These are phyloP conservation scores for Parnassius orleans DNA, from an alignment of 2,888 invertebrate species.

Conservation along the genomic window DNA sequence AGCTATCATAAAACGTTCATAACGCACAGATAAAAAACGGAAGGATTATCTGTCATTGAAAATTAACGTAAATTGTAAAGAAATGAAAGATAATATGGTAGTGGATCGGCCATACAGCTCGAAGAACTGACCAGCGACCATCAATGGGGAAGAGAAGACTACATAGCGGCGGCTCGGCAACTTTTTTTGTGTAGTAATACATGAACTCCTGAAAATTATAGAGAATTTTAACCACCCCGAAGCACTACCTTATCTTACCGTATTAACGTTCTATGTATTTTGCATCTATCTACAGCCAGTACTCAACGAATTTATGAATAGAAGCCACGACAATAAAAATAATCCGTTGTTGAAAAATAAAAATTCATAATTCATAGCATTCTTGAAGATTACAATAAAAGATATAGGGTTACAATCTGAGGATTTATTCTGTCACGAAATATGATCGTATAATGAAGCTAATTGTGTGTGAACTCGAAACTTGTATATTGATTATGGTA, in stretches of 20 bases:
- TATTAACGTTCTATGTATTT: too few species aligned
- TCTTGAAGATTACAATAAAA: conserved; percentile 58
- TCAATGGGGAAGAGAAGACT: too few species aligned
- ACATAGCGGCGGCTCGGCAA: too few species aligned
- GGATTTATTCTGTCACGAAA: conserved; percentile 57
- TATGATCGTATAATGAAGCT: conserved; percentile 68
- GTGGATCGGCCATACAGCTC: too few species aligned
- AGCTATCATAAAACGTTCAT: conserved; percentile 35
- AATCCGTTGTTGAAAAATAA: conserved; percentile 55
- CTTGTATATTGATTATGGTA: conserved; percentile 70
- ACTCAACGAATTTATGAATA: conserved; percentile 36
- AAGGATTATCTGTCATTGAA: neutral
- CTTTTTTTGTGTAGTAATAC: too few species aligned
- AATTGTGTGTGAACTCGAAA: conserved; percentile 77
- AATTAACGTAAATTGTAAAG: too few species aligned
- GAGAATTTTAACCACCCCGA: too few species aligned
- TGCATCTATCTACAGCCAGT: neutral
- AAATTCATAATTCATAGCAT: conserved; percentile 71
- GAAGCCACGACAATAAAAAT: conserved; percentile 73
- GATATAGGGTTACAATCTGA: conserved; percentile 72
- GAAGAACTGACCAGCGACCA: too few species aligned
- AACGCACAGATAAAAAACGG: neutral
- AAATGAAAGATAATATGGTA: too few species aligned
- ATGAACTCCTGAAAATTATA: too few species aligned
- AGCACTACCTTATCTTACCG: too few species aligned